Evolutionary conservation across 2,797 vertebrate genomes (phyloP), one percentile per base, ranked within the genome.

Genomic region (Myotis myotis): DNA sequence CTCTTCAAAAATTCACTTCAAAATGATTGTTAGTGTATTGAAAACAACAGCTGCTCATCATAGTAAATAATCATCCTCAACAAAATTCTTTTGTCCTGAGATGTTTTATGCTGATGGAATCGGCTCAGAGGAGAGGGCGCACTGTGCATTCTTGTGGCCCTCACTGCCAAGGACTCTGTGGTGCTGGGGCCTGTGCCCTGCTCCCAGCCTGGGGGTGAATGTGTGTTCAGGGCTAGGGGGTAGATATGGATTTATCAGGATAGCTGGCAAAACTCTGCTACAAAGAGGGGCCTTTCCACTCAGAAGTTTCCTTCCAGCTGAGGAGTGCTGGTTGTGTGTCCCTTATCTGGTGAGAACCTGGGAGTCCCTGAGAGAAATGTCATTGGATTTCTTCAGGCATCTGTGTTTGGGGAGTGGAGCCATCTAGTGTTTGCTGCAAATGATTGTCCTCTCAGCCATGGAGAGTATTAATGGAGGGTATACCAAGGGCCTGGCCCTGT

Each of bases 141-240:
- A 4, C 17, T 62, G 44, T 22, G 22, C 4, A 0, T 23, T 28
- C 11, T 5, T 6, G 62, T 89, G 51, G 49, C 3, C 49, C 80
- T 57, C 4, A 1, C 7, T 62, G 28, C 23, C 4, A 0, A 0
- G 11, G 22, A 20, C 5, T 20, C 68, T 64, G 15, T n/a, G 47
- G 17, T 75, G 53, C 79, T 75, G 71, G 19, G 4, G 30, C 81
- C 60, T 6, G 47, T 30, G 19, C 47, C 66, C 38, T 68, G 19
- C 30, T 79, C 8, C 10, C 17, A 33, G 62, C 12, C 33, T 30
- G 4, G 20, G 49, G 51, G 3, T n/a, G 38, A 66, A 44, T 0
- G 0, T 0, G 23, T 2, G 0, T 64, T 28, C 3, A 3, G 28
- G 49, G 8, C 23, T 1, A 0, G 8, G 17, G 6, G 25, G 30